Percentiles rank a stretch among this genome's conserved stretches.
These are phyloP conservation scores for Ceratosolen solmsi DNA, from an alignment of 1,140 invertebrate species.

Conservation along the genomic window DNA sequence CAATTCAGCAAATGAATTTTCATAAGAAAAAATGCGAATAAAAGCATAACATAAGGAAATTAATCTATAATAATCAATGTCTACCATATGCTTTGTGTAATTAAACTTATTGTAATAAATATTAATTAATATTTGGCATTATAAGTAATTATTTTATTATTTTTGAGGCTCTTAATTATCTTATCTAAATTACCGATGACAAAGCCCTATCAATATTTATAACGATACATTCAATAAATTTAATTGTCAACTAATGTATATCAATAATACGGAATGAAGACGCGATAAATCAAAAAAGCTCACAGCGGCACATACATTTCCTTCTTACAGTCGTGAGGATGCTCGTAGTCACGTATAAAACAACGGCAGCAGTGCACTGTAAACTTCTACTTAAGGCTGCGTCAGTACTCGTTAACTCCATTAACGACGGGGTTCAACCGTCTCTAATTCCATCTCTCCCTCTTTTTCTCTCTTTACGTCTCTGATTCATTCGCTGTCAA, in stretches of 20 bases:
- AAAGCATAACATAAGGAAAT: too few relatives aligned
- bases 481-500: slow-evolving; percentile 24
- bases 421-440: slow-evolving; percentile 35
- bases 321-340: slow-evolving; percentile 15
- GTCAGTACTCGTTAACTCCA: slow-evolving; percentile 29
- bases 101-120: too few relatives aligned
- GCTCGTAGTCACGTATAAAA: neutral
- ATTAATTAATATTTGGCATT: too few relatives aligned
- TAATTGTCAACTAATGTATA: neutral
- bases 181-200: neutral
- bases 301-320: slow-evolving; percentile 3
- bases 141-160: too few relatives aligned
- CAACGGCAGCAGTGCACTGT: slow-evolving; percentile 8
- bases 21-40: too few relatives aligned
- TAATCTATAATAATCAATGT: too few relatives aligned
- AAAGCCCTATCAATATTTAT: neutral
- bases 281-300: slow-evolving; percentile 38
- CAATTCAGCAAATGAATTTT: too few relatives aligned
- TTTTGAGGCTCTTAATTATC: neutral
- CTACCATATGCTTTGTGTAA: too few relatives aligned
- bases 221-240: neutral
- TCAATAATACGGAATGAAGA: neutral
- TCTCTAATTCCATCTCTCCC: slow-evolving; percentile 13
- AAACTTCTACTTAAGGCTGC: slow-evolving; percentile 17
- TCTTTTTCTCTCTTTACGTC: slow-evolving; percentile 5